phyloP scores from a whole-genome alignment of 64 coral and sea anemone genomes.

The Porites australiensis region DNA sequence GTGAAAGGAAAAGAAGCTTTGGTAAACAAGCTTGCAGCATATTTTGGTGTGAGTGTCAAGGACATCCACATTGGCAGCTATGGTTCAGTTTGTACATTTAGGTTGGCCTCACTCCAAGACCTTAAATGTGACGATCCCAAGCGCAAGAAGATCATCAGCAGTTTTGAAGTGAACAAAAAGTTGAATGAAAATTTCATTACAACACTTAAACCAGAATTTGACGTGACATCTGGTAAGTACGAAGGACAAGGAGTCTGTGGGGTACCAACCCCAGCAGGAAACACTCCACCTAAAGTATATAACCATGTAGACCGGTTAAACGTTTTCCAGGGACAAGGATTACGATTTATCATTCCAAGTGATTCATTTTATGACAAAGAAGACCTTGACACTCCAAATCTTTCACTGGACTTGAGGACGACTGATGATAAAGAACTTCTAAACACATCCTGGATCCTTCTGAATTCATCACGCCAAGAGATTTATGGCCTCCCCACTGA shows the following conservation, averaged over 20 bases:
- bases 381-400: slow-evolving; percentile 67
- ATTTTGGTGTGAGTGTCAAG: slow-evolving; percentile 6
- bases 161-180: slow-evolving; percentile 22
- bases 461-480: slow-evolving; percentile 85
- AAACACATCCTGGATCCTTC: slow-evolving; percentile 84
- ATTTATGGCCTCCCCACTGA: slow-evolving; percentile 82
- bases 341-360: slow-evolving; percentile 56
- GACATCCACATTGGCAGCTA: slow-evolving; percentile 24
- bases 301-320: slow-evolving; percentile 77
- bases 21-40: slow-evolving; percentile 39
- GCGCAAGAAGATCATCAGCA: not conserved
- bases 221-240: not conserved
- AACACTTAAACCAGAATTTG: slow-evolving; percentile 21
- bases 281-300: slow-evolving; percentile 36
- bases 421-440: slow-evolving; percentile 51
- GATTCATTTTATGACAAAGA: slow-evolving; percentile 85
- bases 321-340: slow-evolving; percentile 74
- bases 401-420: slow-evolving; percentile 55
- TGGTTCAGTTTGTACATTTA: slow-evolving; percentile 42
- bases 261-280: not conserved
- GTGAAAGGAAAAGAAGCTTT: slow-evolving; percentile 9
- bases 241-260: slow-evolving; percentile 22
- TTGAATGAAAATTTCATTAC: not conserved
- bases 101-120: not conserved
- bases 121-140: slow-evolving; percentile 11